Conservation (phyloP, 2,888 invertebrate genomes). For the Phania funesta region DNA sequence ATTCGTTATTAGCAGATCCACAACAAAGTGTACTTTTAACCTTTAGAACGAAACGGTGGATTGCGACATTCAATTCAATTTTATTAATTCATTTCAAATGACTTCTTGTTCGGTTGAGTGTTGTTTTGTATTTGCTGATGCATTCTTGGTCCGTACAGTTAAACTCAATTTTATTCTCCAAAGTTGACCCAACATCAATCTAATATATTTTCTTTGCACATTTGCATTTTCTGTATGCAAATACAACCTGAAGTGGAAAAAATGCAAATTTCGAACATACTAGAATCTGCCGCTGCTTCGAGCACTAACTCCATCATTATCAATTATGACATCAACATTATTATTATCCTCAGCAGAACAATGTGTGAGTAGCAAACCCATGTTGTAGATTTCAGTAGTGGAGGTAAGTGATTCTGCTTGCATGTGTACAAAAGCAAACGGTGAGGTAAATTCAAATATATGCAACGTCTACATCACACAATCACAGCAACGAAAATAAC, state of each 20-base stretch:
- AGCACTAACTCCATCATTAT: neutral
- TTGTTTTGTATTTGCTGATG: constrained; percentile 15
- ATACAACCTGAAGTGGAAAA: constrained; percentile 75
- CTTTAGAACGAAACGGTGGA: neutral
- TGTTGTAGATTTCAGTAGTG: neutral
- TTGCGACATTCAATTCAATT: constrained; percentile 13
- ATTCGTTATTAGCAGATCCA: neutral
- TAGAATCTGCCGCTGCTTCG: neutral
- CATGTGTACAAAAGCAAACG: neutral
- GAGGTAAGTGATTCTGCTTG: neutral
- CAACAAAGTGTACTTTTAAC: constrained; percentile 4
- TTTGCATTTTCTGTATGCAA: constrained; percentile 77
- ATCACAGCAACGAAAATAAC: too few relatives aligned
- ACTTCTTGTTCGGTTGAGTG: constrained; percentile 5
- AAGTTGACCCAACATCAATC: too few relatives aligned
- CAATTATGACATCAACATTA: neutral
- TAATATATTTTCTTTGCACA: too few relatives aligned
- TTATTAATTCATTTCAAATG: constrained; percentile 23
- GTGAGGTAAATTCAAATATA: neutral
- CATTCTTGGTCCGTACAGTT: constrained; percentile 46
- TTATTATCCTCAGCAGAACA: constrained; percentile 1
- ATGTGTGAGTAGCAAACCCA: constrained; percentile 6
- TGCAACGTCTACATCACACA: too few relatives aligned
- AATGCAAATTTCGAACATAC: constrained; percentile 54
- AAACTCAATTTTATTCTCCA: neutral